Base-by-base conservation (phyloP, 2,113 vertebrate species). In the Otolemur garnettii region DNA sequence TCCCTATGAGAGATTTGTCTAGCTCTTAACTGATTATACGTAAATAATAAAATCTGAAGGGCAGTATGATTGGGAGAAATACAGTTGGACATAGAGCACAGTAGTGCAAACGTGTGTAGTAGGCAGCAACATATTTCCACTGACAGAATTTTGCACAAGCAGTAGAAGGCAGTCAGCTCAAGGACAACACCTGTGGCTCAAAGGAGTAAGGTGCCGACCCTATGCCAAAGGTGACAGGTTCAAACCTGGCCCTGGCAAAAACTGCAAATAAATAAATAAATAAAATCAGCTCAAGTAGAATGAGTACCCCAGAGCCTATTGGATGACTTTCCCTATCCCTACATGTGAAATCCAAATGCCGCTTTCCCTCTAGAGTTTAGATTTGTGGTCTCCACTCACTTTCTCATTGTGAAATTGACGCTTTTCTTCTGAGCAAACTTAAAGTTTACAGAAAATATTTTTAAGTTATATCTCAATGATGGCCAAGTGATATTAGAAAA, bases 391-490 rank as follows among this genome's bases (percentile, higher is more conserved):
- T 50, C 45, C 45, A 50, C 45, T 50, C 45, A 50, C 45, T 50
- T 50, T 50, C 45, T 50, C 45, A 50, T 50, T 50, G 45, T 50
- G 45, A 9, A 50, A 50, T 50, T 50, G 45, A 50, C 10, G 10
- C 8, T 8, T 50, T 50, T 50, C 45, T 90, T 97, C 87, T 35
- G 4, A 95, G 82, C 55, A 24, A 72, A 94, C 35, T 93, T 66
- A 93, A 13, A 66, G 45, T 92, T 93, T 85, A 60, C 0, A 78
- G 15, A 26, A 90, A 84, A 75, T 93, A 90, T 87, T 92, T 64
- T 77, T 86, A 74, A 82, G 68, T 85, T 66, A 94, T 62, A 1
- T 92, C 97, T 97, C 96, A 96, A 84, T 72, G 26, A 93, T 92
- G 87, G 82, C 55, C 55, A 35, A 80, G 4, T 19, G 24, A 26